These are phyloP conservation scores for Stegophylla sp. DNA, from an alignment of 2,888 invertebrate species.

Conservation along the genomic window DNA sequence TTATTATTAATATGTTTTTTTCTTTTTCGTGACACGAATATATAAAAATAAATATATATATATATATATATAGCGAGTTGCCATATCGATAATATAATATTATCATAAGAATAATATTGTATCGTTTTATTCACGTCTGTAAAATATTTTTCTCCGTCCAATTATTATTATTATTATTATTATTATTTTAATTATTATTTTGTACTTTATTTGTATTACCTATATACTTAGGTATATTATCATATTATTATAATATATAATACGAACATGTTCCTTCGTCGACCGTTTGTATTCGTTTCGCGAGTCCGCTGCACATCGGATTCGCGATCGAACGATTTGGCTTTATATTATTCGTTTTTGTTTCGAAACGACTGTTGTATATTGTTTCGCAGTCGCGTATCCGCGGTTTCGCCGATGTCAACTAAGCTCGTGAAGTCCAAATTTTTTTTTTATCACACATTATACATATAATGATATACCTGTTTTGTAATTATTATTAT, in stretches of 20 bases:
- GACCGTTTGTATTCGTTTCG: conserved; percentile 24
- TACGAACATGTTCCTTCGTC: conserved; percentile 57
- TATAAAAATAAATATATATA: background rate
- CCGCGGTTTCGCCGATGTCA: conserved; percentile 15
- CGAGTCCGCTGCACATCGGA: background rate
- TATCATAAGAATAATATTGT: background rate
- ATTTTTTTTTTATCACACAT: conserved; percentile 17
- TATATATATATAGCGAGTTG: conserved; percentile 30
- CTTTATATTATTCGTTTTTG: conserved; percentile 2
- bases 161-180: conserved; percentile 52
- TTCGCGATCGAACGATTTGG: conserved; percentile 18
- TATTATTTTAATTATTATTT: conserved; percentile 4
- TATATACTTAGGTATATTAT: no score
- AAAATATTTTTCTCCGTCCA: conserved; percentile 53
- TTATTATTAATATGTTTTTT: no score
- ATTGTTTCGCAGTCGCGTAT: background rate
- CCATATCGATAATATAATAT: conserved; percentile 36
- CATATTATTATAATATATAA: conserved; percentile 13
- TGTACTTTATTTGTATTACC: background rate
- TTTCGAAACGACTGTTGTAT: background rate
- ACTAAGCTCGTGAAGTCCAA: conserved; percentile 32
- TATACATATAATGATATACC: background rate
- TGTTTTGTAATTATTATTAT: conserved; percentile 37
- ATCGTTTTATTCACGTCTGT: conserved; percentile 41
- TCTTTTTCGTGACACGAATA: conserved; percentile 55